Evolutionary conservation across 2,888 invertebrate species (phyloP).

Genomic region (Drosophila lacicola): DNA sequence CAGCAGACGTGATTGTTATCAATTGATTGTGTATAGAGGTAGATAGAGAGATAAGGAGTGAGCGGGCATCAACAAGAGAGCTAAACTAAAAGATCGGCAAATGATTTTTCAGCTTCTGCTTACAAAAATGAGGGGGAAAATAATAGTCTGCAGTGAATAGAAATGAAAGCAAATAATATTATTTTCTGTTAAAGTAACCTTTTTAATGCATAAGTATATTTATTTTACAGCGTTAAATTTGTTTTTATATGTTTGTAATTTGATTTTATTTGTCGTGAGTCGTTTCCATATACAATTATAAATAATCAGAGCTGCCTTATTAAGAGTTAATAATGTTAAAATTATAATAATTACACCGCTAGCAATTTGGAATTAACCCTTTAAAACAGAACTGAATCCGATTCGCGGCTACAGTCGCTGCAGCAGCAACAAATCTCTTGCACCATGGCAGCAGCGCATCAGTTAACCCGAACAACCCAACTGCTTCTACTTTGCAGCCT

Average conservation of each 20-base stretch:
- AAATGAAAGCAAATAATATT: not conserved
- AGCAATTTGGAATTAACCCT: conserved; percentile 1
- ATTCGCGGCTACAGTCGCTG: conserved; percentile 17
- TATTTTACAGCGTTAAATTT: conserved; percentile 1
- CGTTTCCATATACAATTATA: conserved; percentile 39
- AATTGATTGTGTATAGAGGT: not conserved
- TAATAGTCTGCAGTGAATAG: not conserved
- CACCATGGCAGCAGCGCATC: conserved; percentile 32
- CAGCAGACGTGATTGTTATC: not conserved
- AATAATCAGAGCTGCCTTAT: conserved; percentile 33
- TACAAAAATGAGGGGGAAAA: not conserved
- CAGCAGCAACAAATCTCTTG: conserved; percentile 8
- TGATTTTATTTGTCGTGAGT: conserved; percentile 10
- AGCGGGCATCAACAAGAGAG: not conserved
- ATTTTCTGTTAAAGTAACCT: not conserved
- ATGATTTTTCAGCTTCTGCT: not conserved
- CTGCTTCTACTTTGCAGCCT: conserved; percentile 65
- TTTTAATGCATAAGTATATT: not conserved
- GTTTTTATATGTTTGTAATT: conserved; percentile 12
- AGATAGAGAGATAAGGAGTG: not conserved
- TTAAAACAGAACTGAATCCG: conserved; percentile 24
- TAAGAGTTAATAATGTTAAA: conserved; percentile 27
- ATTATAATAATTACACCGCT: conserved; percentile 32
- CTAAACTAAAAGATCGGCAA: conserved; percentile 7
- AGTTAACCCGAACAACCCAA: conserved; percentile 27